These are phyloP conservation scores for Megathymus violae DNA, from an alignment of 1,140 invertebrate species.

Conservation along the genomic window DNA sequence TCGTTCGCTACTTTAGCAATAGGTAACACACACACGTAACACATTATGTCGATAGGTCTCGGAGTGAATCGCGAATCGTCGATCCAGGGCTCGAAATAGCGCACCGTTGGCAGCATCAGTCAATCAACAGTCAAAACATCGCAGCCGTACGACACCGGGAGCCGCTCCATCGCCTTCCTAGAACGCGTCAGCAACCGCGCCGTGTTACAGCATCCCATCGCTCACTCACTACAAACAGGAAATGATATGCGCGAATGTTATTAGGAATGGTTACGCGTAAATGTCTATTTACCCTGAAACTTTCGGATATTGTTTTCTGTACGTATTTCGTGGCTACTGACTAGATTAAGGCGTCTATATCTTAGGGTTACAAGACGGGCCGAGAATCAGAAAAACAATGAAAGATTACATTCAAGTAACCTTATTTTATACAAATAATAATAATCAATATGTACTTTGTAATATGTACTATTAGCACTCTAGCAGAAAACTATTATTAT, in stretches of 20 bases:
- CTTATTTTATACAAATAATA: too few relatives aligned
- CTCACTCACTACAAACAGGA: slow-evolving; percentile 17
- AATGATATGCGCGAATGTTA: slow-evolving; percentile 12
- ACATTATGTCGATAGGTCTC: slow-evolving; percentile 37
- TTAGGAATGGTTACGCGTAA: slow-evolving; percentile 9
- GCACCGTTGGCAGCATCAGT: slow-evolving; percentile 59
- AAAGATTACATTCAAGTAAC: too few relatives aligned
- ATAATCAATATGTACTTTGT: too few relatives aligned
- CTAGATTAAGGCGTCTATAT: too few relatives aligned
- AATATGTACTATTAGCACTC: too few relatives aligned
- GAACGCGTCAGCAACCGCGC: slow-evolving; percentile 46
- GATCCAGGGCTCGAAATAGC: slow-evolving; percentile 54
- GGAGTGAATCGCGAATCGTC: slow-evolving; percentile 45
- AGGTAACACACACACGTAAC: background rate
- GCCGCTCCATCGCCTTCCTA: slow-evolving; percentile 49
- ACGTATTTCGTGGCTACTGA: too few relatives aligned
- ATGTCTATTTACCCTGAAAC: background rate
- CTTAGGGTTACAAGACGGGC: too few relatives aligned
- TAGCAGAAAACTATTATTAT: too few relatives aligned
- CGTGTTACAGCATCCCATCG: slow-evolving; percentile 21
- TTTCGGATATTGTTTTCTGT: too few relatives aligned
- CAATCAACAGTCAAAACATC: slow-evolving; percentile 73
- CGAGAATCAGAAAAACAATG: too few relatives aligned
- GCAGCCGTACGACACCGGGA: slow-evolving; percentile 47
- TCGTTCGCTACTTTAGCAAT: background rate